phyloP scores from a whole-genome alignment of 92 coral and sea anemone species.

The Virgularia gustaviana region DNA sequence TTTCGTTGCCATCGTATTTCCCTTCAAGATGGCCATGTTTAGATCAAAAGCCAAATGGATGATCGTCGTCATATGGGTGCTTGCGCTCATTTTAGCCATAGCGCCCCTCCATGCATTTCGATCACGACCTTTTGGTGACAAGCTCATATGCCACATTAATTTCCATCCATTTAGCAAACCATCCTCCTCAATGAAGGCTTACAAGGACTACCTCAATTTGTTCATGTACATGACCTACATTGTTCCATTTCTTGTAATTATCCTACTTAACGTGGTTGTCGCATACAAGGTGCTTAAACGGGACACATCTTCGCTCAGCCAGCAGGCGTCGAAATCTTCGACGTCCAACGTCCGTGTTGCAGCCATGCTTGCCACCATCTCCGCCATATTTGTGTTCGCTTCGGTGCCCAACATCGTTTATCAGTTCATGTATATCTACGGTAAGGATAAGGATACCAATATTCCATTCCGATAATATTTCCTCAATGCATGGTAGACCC shows the following conservation, averaged over 20 bases:
- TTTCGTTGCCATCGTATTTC: constrained; percentile 19
- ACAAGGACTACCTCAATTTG: neutral
- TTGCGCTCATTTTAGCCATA: neutral
- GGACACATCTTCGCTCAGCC: neutral
- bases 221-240: neutral
- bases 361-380: constrained; percentile 16
- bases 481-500: too few species aligned
- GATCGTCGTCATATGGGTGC: constrained; percentile 1
- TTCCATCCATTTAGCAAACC: constrained; percentile 7
- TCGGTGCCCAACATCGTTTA: constrained; percentile 6
- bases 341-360: neutral
- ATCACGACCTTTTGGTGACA: neutral
- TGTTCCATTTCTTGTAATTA: neutral
- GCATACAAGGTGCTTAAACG: neutral
- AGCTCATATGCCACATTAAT: neutral
- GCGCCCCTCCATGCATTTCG: constrained; percentile 5
- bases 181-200: neutral
- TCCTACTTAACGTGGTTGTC: neutral
- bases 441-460: too few species aligned
- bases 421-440: constrained; percentile 22
- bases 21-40: neutral
- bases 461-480: too few species aligned
- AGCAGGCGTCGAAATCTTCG: neutral
- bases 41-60: constrained; percentile 17
- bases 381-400: constrained; percentile 5